Base-by-base conservation (phyloP, 2,113 vertebrate species). In the Prochilodus magdalenae region DNA sequence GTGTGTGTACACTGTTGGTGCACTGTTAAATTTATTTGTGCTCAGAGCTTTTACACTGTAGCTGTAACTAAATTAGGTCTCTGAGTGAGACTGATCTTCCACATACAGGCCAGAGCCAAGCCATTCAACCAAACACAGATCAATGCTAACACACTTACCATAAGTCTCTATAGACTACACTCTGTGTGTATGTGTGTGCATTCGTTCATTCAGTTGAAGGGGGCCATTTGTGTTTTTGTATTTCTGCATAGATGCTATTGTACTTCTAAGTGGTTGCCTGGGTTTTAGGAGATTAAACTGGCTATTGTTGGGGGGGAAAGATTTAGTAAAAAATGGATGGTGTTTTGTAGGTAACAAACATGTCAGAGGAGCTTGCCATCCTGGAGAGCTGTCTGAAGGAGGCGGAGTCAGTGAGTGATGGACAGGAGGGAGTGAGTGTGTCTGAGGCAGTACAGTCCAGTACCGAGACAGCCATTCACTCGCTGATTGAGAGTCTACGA, bases 401-500 rank as follows among this genome's bases (percentile, higher is more conserved):
- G 89, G 98, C 96, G 0, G 97, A 99, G 86, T 90, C 91, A 0
- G 92, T 92, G 3, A 93, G 90, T 0, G 95, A 96, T 57, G 91
- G 88, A 62, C 94, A 94, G 0, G 96, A 96, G 90, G 96, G 97
- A 44, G 90, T 90, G 62, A 93, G 94, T 47, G 93, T 97, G 85
- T 91, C 96, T 40, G 95, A 96, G 87, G 91, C 94, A n/a, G 95
- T 94, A n/a, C 97, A 98, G 75, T 92, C 93, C 36, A 97, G 91
- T 86, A 95, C 96, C 0, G 98, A 99, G 93, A 96, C 95, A 0
- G 98, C 98, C 63, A 98, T 99, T 90, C 98, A 98, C 82, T 95
- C 96, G 12, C 94, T 99, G 79, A 96, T 99, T 29, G 97, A 99
- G 89, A 95, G 94, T 20, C 92, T 99, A 84, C 94, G 95, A 90